Evolutionary conservation across 2,113 vertebrate genomes (phyloP), one percentile per base, ranked within the genome.

Genomic region (Lampris incognitus): DNA sequence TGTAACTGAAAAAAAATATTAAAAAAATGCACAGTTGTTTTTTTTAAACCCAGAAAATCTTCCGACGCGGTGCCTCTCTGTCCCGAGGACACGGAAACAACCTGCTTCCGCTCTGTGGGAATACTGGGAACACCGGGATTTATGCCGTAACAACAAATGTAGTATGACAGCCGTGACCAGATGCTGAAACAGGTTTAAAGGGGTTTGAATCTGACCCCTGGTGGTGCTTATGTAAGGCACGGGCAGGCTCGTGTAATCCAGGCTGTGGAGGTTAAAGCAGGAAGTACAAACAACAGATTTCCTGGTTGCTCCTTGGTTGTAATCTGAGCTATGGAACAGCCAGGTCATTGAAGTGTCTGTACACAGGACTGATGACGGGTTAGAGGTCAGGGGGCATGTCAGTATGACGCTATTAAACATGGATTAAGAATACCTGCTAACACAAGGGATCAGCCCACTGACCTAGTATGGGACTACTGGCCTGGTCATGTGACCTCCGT

Each of bases 231-330:
- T 56, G 81, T 89, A 91, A 91, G 73, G 50, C 36, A 70, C 66
- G 61, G 82, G 67, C 72, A 60, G 75, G 75, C 6, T 91, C 90
- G 86, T 79, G 46, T 87, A 92, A 90, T 81, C 75, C 24, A 24
- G 24, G 57, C 78, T 86, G 88, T 88, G 85, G 86, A 52, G 74
- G 83, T 83, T 75, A 58, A 37, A 65, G 85, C 88, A 81, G 88
- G 84, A 88, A 88, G 87, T 88, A 89, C 90, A 92, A 86, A 89
- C 87, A 87, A 71, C 90, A 89, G 87, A 90, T 90, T 88, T 92
- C 89, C 89, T 84, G 87, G 60, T 77, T 82, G 84, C 75, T 76
- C 80, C 79, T 81, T 83, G 72, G 52, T 70, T 74, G 77, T 83
- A 82, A 86, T 88, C 84, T 84, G 76, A 85, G 84, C 88, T 84